A percentile compares a stretch with the other conserved stretches of the same genome.
phyloP scores from a whole-genome alignment of 2,888 invertebrate species.

The Scotopteryx bipunctaria region DNA sequence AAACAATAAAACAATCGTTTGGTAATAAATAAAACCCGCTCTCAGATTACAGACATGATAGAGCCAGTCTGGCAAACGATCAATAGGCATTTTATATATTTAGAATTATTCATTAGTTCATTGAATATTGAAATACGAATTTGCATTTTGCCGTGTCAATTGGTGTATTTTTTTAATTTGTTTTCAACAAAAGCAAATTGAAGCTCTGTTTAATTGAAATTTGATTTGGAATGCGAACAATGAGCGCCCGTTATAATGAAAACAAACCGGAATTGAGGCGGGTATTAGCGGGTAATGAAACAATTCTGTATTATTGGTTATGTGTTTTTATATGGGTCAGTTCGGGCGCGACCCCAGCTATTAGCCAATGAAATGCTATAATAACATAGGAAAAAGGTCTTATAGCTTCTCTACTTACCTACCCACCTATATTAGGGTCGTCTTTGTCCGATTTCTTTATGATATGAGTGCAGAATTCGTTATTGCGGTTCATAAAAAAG shows the following conservation, averaged over 20 bases:
- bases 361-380: constrained; percentile 6
- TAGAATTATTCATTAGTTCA: constrained; percentile 12
- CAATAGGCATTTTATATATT: constrained; percentile 5
- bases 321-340: constrained; percentile 6
- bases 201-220: constrained; percentile 42
- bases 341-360: not conserved
- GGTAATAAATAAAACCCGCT: not conserved
- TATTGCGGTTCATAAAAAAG: not conserved
- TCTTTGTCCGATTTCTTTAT: no score
- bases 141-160: constrained; percentile 16
- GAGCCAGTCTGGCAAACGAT: not conserved
- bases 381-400: constrained; percentile 5
- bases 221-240: constrained; percentile 50
- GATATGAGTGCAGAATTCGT: no score
- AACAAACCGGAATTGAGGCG: constrained; percentile 38
- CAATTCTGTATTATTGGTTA: constrained; percentile 33
- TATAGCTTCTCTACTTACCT: not conserved
- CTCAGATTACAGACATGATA: not conserved
- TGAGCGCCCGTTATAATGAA: constrained; percentile 42
- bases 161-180: constrained; percentile 44
- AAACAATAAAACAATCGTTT: not conserved
- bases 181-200: constrained; percentile 42
- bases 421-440: no score
- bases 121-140: constrained; percentile 17
- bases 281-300: constrained; percentile 45